These are phyloP conservation scores for Imbricaverruca yamaguchii DNA, from an alignment of 2,888 invertebrate species.

Conservation along the genomic window DNA sequence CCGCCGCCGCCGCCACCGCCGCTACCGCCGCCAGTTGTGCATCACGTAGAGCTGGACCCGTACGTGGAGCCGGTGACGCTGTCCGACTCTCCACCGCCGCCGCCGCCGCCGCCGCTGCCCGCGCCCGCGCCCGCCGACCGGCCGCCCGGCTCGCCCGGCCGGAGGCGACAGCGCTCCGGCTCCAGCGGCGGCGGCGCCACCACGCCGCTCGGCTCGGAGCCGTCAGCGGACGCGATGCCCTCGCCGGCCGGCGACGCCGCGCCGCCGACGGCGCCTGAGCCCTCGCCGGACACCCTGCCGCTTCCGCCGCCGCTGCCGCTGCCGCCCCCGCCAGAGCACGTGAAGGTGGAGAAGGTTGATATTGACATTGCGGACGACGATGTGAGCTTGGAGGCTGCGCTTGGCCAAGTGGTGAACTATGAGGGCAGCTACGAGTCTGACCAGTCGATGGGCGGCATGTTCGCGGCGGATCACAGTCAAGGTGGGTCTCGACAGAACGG, in stretches of 20 bases:
- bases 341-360: background rate
- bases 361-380: constrained; percentile 11
- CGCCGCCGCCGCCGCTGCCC: background rate
- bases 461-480: background rate
- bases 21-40: background rate
- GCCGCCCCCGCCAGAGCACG: background rate
- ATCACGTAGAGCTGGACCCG: background rate
- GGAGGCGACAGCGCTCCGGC: background rate
- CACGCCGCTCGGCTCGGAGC: background rate
- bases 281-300: background rate
- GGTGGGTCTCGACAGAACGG: background rate
- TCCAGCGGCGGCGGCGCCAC: background rate
- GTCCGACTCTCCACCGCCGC: background rate
- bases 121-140: background rate
- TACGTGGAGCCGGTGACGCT: background rate
- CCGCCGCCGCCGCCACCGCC: background rate
- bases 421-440: constrained; percentile 5
- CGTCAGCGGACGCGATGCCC: background rate
- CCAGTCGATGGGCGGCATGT: background rate
- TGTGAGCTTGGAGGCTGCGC: constrained; percentile 3
- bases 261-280: background rate
- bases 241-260: background rate
- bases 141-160: background rate
- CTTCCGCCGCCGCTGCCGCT: background rate
- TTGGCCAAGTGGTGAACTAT: constrained; percentile 1